A percentile compares a stretch with the other conserved stretches of the same genome.
Evolutionary conservation across 2,113 vertebrate species (phyloP).

Genomic region (Caloenas nicobarica): DNA sequence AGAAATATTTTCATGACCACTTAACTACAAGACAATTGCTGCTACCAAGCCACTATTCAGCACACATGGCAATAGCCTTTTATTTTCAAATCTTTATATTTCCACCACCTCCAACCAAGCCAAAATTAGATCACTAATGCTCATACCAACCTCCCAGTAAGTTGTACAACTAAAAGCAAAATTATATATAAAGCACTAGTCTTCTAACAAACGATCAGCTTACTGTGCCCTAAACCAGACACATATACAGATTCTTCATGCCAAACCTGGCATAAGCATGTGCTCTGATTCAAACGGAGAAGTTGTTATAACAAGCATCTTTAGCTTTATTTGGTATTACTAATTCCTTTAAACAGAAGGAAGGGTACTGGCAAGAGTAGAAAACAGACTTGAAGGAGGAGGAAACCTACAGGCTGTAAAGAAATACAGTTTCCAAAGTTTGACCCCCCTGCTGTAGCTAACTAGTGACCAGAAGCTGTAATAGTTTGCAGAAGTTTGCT

Average conservation of each 20-base stretch:
- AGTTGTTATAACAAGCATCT: slow-evolving; percentile 72
- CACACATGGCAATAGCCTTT: slow-evolving; percentile 63
- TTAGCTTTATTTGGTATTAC: slow-evolving; percentile 74
- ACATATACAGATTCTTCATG: slow-evolving; percentile 69
- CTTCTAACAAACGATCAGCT: slow-evolving; percentile 72
- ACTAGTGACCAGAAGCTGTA: slow-evolving; percentile 1
- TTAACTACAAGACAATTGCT: slow-evolving; percentile 49
- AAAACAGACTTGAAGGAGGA: slow-evolving; percentile 66
- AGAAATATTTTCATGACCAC: slow-evolving; percentile 44
- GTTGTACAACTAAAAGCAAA: slow-evolving; percentile 60
- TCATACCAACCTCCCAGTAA: slow-evolving; percentile 62
- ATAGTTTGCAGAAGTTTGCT: neutral
- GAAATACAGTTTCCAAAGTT: slow-evolving; percentile 9
- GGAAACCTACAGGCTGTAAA: slow-evolving; percentile 51
- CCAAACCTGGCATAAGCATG: slow-evolving; percentile 69
- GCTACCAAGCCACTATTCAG: slow-evolving; percentile 41
- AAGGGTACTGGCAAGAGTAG: slow-evolving; percentile 61
- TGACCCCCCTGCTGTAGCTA: slow-evolving; percentile 33
- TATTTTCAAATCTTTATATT: slow-evolving; percentile 54
- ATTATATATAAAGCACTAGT: slow-evolving; percentile 44
- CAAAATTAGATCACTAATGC: slow-evolving; percentile 66
- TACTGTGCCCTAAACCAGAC: slow-evolving; percentile 51
- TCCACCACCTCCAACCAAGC: slow-evolving; percentile 64
- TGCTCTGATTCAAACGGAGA: slow-evolving; percentile 77
- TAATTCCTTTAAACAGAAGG: slow-evolving; percentile 71